Conservation (phyloP, 2,113 vertebrate species). For the Gorsachius goisagi region DNA sequence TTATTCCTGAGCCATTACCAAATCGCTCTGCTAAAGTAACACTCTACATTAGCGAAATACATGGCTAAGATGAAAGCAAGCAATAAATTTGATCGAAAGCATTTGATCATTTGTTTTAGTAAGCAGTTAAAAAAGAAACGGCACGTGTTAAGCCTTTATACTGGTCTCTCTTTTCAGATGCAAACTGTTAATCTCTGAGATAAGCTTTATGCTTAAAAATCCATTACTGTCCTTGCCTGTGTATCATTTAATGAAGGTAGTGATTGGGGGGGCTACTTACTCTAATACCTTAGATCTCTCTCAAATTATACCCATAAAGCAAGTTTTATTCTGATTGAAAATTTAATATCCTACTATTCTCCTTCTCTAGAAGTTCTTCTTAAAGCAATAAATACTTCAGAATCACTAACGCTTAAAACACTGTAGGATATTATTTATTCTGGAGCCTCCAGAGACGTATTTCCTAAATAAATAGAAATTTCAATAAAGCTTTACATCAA, state of each 20-base stretch:
- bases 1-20: neutral
- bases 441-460: neutral
- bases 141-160: neutral
- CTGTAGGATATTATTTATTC: neutral
- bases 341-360: neutral
- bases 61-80: neutral
- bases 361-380: neutral
- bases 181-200: neutral
- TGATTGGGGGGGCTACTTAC: neutral
- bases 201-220: constrained; percentile 9
- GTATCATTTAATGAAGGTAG: neutral
- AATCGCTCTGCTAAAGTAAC: neutral
- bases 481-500: neutral
- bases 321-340: neutral
- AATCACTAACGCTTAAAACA: neutral
- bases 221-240: neutral
- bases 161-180: neutral
- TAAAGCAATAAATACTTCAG: constrained; percentile 1
- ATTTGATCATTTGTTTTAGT: neutral
- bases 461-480: constrained; percentile 26
- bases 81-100: neutral
- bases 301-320: neutral
- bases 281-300: neutral
- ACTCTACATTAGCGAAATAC: neutral
- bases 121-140: neutral